phyloP scores from a whole-genome alignment of 2,797 vertebrate genomes.

The Thalassophryne amazonica region DNA sequence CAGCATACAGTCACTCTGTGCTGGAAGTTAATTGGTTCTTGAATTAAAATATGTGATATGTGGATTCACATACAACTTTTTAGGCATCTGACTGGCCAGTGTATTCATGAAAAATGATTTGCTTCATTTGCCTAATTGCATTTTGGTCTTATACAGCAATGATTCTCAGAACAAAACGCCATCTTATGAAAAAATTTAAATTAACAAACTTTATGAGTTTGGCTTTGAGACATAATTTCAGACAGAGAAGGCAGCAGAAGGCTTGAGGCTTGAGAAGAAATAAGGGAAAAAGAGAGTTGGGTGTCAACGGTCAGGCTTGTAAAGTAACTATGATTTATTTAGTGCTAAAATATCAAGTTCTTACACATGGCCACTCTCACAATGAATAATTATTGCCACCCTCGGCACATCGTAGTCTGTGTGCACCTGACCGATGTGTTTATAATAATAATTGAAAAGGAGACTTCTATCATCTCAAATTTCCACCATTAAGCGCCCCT shows the following conservation, averaged over 20 bases:
- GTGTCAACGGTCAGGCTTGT: conserved; percentile 13
- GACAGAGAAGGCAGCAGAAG: conserved; percentile 4
- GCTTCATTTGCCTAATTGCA: conserved; percentile 27
- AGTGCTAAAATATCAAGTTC: conserved; percentile 5
- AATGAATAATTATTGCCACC: conserved; percentile 28
- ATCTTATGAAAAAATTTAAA: conserved; percentile 38
- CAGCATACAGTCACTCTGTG: conserved; percentile 6
- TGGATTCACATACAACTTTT: conserved; percentile 1
- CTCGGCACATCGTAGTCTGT: conserved; percentile 1
- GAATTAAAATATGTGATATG: conserved; percentile 14
- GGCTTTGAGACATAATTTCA: conserved; percentile 29
- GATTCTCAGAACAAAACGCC: conserved; percentile 20
- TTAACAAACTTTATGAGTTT: conserved; percentile 21
- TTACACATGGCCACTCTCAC: not conserved
- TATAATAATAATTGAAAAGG: conserved; percentile 24
- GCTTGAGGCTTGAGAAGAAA: conserved; percentile 3
- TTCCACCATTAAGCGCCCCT: not conserved
- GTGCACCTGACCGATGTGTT: conserved; percentile 4
- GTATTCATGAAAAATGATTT: conserved; percentile 20
- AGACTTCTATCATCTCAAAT: conserved; percentile 7
- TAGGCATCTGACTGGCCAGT: conserved; percentile 12
- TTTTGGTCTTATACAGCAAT: conserved; percentile 13
- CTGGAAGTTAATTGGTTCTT: not conserved
- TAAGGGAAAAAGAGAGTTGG: not conserved
- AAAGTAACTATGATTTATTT: conserved; percentile 36